Evolutionary conservation across 2,113 vertebrate genomes (phyloP), one percentile per base, ranked within the genome.

Genomic region (Peromyscus californicus): DNA sequence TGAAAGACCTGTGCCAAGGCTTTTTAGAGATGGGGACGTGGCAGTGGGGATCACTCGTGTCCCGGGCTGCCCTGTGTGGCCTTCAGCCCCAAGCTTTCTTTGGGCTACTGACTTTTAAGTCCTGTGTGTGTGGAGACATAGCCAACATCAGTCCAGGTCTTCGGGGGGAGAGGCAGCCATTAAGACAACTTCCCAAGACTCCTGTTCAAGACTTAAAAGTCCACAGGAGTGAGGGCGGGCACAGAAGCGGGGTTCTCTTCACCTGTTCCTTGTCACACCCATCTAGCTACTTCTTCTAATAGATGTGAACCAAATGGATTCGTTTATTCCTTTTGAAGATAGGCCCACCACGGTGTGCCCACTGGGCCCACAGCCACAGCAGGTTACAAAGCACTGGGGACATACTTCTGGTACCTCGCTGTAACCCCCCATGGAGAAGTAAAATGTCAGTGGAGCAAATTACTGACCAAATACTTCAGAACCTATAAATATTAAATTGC

Each of bases 401-500:
- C 45, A 0, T 36, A 21, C 83, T 95, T 92, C 85, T 89, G 87
- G 93, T 95, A 36, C 83, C 39, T 93, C 0, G 0, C 72, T 9
- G 0, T 82, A 3, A 3, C 31, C 75, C 89, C 96, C 83, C 3
- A 33, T 0, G 0, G 91, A 94, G 90, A 94, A 93, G 90, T 82
- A 89, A 96, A 97, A 96, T 96, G 97, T 96, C 96, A 98, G 95
- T 33, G 88, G 80, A 97, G 85, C 96, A 96, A 96, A 97, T 97
- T 97, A 93, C 90, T 67, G 3, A 84, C 67, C 12, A 42, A 97
- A 94, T 80, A 33, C 84, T 96, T 93, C 86, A 61, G 90, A 97
- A 92, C 76, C 90, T 89, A 91, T 95, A 96, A 94, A 96, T 95
- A 97, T 87, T 93, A 92, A 97, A 96, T 89, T 79, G 61, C 90